These are phyloP conservation scores for Aptenodytes forsteri DNA, from an alignment of 2,113 vertebrate genomes.

Conservation along the genomic window DNA sequence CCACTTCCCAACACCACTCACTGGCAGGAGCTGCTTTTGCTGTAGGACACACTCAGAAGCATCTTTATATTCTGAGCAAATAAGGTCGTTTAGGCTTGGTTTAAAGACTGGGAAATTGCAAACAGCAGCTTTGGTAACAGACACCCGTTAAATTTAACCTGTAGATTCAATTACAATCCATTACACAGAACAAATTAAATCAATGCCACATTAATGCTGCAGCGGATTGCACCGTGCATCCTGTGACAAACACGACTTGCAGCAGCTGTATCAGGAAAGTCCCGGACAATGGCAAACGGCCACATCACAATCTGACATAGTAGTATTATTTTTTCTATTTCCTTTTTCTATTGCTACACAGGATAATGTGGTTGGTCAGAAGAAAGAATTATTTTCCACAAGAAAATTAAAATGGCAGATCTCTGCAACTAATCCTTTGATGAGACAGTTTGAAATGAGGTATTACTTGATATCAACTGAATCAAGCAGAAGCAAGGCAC, in stretches of 20 bases:
- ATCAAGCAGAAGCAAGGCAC: neutral
- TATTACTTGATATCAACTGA: neutral
- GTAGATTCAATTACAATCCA: conserved; percentile 3
- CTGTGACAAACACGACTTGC: neutral
- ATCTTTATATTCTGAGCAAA: neutral
- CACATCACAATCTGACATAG: neutral
- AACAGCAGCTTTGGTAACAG: neutral
- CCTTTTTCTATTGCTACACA: neutral
- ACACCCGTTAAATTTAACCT: neutral
- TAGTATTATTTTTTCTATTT: neutral
- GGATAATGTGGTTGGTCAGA: neutral
- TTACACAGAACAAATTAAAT: conserved; percentile 28
- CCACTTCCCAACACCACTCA: neutral
- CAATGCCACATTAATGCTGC: neutral
- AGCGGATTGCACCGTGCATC: fast-evolving
- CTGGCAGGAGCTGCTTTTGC: neutral
- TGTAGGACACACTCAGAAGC: neutral
- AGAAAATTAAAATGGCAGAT: neutral
- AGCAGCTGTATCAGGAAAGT: neutral
- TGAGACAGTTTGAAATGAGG: neutral
- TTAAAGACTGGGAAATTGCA: neutral
- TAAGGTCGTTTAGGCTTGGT: neutral
- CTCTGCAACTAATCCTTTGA: neutral
- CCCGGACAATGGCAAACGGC: neutral
- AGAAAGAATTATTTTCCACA: neutral